A percentile compares a stretch with the other conserved stretches of the same genome.
Conservation (phyloP, 2,888 invertebrate species). For the Cryptus viduatorius region DNA sequence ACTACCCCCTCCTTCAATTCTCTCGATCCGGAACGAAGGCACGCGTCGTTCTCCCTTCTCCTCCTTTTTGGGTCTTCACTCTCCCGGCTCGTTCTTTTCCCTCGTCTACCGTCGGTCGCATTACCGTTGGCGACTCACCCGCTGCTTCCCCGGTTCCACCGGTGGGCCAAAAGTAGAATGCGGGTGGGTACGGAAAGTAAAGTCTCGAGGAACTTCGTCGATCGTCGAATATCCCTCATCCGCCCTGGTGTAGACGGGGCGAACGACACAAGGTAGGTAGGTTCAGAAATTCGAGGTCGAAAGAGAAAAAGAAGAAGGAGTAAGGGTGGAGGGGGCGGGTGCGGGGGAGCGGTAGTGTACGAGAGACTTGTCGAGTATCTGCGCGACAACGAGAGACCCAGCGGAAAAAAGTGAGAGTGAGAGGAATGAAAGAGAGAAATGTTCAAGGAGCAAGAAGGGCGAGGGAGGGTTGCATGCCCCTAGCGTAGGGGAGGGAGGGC, state of each 20-base stretch:
- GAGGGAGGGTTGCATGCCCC: slow-evolving; percentile 31
- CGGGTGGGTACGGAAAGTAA: slow-evolving; percentile 33
- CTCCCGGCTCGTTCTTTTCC: slow-evolving; percentile 36
- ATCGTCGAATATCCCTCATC: slow-evolving; percentile 72
- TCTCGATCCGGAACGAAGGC: slow-evolving; percentile 48
- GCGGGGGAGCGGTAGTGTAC: slow-evolving; percentile 34
- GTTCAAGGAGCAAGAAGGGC: slow-evolving; percentile 29
- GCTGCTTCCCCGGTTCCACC: slow-evolving; percentile 7
- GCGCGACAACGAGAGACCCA: slow-evolving; percentile 47
- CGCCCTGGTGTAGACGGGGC: slow-evolving; percentile 47
- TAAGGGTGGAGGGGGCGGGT: neutral
- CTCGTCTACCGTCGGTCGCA: slow-evolving; percentile 54
- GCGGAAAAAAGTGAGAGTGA: slow-evolving; percentile 19
- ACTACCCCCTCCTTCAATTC: slow-evolving; percentile 26
- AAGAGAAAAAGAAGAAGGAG: slow-evolving; percentile 24
- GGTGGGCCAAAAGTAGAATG: slow-evolving; percentile 9
- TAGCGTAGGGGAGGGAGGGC: slow-evolving; percentile 12
- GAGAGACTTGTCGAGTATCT: slow-evolving; percentile 56
- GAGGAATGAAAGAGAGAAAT: slow-evolving; percentile 37
- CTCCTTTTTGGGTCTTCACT: slow-evolving; percentile 13
- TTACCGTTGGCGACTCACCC: slow-evolving; percentile 56
- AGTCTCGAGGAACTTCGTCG: slow-evolving; percentile 76
- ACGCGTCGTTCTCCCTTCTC: slow-evolving; percentile 56
- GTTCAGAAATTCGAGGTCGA: slow-evolving; percentile 36
- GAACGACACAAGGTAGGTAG: slow-evolving; percentile 24